These are phyloP conservation scores for Drosophila diplacantha DNA, from an alignment of 2,888 invertebrate genomes.

Conservation along the genomic window DNA sequence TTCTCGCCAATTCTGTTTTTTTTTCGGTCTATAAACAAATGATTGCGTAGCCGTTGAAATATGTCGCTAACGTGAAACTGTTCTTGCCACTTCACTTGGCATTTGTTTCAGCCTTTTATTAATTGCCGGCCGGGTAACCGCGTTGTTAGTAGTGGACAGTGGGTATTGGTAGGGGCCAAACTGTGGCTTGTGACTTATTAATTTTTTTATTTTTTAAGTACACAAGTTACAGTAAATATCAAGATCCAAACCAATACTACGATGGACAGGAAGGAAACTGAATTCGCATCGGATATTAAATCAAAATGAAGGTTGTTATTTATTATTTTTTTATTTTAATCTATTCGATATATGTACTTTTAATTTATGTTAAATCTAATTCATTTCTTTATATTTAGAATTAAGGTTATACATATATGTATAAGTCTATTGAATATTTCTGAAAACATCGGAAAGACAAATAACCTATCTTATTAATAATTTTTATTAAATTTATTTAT, in stretches of 20 bases:
- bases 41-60: constrained; percentile 57
- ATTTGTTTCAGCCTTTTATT: constrained; percentile 24
- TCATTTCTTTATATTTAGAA: too few relatives aligned
- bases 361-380: too few relatives aligned
- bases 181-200: not conserved
- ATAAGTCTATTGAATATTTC: not conserved
- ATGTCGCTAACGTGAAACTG: constrained; percentile 46
- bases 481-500: not conserved
- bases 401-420: too few relatives aligned
- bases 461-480: not conserved
- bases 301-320: too few relatives aligned
- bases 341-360: too few relatives aligned
- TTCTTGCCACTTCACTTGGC: constrained; percentile 29
- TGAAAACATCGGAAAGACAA: not conserved
- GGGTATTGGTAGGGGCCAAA: not conserved
- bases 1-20: constrained; percentile 14
- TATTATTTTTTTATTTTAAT: too few relatives aligned
- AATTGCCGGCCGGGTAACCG: constrained; percentile 19
- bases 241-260: not conserved
- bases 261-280: too few relatives aligned
- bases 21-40: constrained; percentile 46
- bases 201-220: not conserved
- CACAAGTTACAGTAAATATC: not conserved
- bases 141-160: constrained; percentile 15
- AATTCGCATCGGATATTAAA: too few relatives aligned